Conservation (phyloP, 2,888 invertebrate genomes). For the Syritta pipiens region DNA sequence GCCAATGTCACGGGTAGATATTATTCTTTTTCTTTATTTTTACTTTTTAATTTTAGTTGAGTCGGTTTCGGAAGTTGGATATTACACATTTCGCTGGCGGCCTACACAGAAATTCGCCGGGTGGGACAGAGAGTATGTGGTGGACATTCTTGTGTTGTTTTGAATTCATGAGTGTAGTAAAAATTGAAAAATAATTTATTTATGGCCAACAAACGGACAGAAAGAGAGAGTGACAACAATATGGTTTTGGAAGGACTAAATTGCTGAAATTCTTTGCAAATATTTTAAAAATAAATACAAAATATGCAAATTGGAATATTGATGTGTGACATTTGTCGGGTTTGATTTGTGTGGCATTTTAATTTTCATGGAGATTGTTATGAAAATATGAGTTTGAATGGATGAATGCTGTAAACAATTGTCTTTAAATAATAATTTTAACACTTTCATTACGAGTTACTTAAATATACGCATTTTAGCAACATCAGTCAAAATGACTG, state of each 20-base stretch:
- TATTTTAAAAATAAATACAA: neutral
- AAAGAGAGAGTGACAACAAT: neutral
- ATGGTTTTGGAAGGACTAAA: neutral
- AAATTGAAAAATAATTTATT: conserved; percentile 4
- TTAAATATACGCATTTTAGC: no score
- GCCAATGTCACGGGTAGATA: conserved; percentile 39
- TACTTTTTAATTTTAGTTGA: conserved; percentile 12
- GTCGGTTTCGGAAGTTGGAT: conserved; percentile 1
- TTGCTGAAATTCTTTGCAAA: neutral
- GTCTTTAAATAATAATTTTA: no score
- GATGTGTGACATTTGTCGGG: neutral
- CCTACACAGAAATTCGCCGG: no score
- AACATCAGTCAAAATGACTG: no score
- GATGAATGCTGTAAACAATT: no score
- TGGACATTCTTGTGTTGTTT: neutral
- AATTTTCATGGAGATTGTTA: no score
- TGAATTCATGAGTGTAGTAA: neutral
- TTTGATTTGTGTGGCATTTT: no score
- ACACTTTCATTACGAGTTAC: no score
- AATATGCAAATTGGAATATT: neutral
- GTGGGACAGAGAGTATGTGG: neutral
- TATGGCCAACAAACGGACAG: neutral
- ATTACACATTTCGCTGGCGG: conserved; percentile 5
- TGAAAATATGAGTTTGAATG: no score
- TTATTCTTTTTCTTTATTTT: conserved; percentile 20